Evolutionary conservation across 2,113 vertebrate genomes (phyloP).

Genomic region (Scalopus aquaticus): DNA sequence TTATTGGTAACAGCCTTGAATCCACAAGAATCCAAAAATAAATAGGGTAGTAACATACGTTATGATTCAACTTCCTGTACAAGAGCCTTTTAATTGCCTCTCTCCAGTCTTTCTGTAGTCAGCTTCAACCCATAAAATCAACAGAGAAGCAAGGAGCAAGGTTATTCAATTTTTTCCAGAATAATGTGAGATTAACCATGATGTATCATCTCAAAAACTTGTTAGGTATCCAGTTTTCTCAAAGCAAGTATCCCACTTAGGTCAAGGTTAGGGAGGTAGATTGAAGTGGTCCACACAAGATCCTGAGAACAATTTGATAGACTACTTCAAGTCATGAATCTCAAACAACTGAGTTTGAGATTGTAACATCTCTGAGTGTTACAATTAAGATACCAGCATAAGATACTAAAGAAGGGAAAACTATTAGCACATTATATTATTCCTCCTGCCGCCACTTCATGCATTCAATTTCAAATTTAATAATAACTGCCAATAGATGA

Average conservation of each 20-base stretch:
- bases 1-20: conserved; percentile 61
- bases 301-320: neutral
- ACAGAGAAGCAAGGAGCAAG: conserved; percentile 35
- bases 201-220: conserved; percentile 17
- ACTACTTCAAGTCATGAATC: neutral
- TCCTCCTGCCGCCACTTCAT: neutral
- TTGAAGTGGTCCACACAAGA: conserved; percentile 1
- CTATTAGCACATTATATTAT: neutral
- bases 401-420: neutral
- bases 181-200: conserved; percentile 43
- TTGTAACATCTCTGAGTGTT: neutral
- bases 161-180: conserved; percentile 31
- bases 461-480: neutral
- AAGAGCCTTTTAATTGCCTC: conserved; percentile 39
- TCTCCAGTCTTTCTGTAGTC: neutral
- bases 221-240: neutral
- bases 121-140: conserved; percentile 8
- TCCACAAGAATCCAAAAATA: conserved; percentile 51
- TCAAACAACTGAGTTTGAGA: neutral
- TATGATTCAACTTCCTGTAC: neutral
- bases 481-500: neutral
- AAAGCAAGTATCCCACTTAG: neutral
- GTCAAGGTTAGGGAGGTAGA: conserved; percentile 33
- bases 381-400: neutral
- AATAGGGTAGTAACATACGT: conserved; percentile 56